phyloP scores from a whole-genome alignment of 2,113 vertebrate genomes.

The Hippocampus barbouri region DNA sequence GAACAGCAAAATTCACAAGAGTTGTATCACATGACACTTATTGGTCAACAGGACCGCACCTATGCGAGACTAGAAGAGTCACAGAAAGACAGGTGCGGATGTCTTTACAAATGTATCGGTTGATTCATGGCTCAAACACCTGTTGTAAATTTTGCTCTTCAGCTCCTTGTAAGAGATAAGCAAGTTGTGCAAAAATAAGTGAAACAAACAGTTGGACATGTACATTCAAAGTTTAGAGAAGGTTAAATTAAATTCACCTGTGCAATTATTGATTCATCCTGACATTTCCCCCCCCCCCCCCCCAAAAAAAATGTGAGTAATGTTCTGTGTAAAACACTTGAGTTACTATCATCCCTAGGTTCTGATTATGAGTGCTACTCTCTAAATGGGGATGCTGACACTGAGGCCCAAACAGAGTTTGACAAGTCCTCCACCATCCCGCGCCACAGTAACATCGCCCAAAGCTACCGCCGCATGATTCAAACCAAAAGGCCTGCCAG shows the following conservation, averaged over 20 bases:
- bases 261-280: too few species aligned
- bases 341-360: constrained; percentile 63
- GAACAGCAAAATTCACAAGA: not conserved
- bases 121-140: not conserved
- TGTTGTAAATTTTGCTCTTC: too few species aligned
- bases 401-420: constrained; percentile 82
- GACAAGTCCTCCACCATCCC: constrained; percentile 97
- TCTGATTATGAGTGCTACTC: constrained; percentile 98
- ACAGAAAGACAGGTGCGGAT: not conserved
- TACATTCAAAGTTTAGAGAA: too few species aligned
- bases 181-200: too few species aligned
- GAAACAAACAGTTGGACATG: too few species aligned
- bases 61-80: too few species aligned
- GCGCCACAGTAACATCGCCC: constrained; percentile 93
- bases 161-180: too few species aligned
- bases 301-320: too few species aligned
- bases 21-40: too few species aligned
- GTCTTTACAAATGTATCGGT: not conserved
- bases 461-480: constrained; percentile 96
- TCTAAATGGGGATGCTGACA: constrained; percentile 86
- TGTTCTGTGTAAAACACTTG: constrained; percentile 5
- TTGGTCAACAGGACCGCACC: too few species aligned
- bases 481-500: constrained; percentile 95
- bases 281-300: too few species aligned
- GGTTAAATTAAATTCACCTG: too few species aligned